Evolutionary conservation across 2,797 vertebrate genomes (phyloP).

Genomic region (Premnoplex brunnescens): DNA sequence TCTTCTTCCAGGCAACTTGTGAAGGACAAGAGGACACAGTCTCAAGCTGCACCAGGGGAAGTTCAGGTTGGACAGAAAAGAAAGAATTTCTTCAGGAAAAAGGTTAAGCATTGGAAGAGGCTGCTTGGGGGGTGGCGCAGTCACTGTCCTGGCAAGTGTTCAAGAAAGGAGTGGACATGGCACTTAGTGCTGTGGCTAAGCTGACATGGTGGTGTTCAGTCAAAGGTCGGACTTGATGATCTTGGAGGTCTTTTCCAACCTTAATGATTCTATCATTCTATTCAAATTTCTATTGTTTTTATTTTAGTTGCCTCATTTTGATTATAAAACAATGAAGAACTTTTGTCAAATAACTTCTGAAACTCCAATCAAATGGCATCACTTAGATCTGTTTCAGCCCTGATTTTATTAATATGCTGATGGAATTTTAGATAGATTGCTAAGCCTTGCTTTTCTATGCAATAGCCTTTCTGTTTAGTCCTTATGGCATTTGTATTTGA

Average conservation of each 20-base stretch:
- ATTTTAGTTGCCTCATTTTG: neutral
- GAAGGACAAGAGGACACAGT: neutral
- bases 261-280: neutral
- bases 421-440: slow-evolving; percentile 3
- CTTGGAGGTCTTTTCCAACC: neutral
- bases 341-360: neutral
- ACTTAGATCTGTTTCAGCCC: neutral
- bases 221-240: neutral
- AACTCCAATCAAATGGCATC: neutral
- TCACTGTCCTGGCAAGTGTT: neutral
- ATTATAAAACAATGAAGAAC: neutral
- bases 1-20: neutral
- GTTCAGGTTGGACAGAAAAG: neutral
- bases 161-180: neutral
- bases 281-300: neutral
- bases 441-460: neutral
- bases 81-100: neutral
- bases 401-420: neutral
- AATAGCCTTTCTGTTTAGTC: slow-evolving; percentile 14
- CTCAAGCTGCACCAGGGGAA: neutral
- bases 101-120: neutral
- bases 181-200: neutral
- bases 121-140: neutral
- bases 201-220: neutral
- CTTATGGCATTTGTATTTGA: neutral